phyloP scores from a whole-genome alignment of 2,888 invertebrate species.

The Malthinus seriepunctatus region DNA sequence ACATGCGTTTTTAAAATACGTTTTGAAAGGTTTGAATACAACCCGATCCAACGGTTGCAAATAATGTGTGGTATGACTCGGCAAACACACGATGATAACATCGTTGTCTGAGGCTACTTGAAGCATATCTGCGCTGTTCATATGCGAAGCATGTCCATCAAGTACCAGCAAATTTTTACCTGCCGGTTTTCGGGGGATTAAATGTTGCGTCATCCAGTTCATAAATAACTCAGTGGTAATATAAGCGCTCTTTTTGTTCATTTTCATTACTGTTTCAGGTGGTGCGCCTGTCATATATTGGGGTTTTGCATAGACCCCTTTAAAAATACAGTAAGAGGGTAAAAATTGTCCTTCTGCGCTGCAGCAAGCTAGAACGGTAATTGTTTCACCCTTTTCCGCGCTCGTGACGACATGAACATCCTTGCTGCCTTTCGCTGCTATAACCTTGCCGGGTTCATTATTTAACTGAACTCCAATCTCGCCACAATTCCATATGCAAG shows the following conservation, averaged over 20 bases:
- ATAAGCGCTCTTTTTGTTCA: not conserved
- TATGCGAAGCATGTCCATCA: not conserved
- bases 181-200: not conserved
- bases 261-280: too few relatives aligned
- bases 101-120: not conserved
- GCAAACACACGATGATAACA: slow-evolving; percentile 1
- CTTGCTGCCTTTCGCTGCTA: too few relatives aligned
- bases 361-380: too few relatives aligned
- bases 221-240: not conserved
- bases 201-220: not conserved
- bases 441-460: too few relatives aligned
- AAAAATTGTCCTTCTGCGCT: too few relatives aligned
- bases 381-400: too few relatives aligned
- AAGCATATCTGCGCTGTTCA: not conserved
- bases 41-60: not conserved
- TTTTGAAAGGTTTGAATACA: not conserved
- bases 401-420: too few relatives aligned
- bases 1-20: not conserved
- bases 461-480: slow-evolving; percentile 6
- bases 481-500: slow-evolving; percentile 7
- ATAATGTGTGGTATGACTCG: not conserved
- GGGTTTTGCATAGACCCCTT: not conserved
- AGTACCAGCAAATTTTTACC: not conserved
- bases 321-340: too few relatives aligned
- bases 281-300: not conserved